These are phyloP conservation scores for Oryzias melastigma DNA, from an alignment of 2,113 vertebrate genomes.

Conservation along the genomic window DNA sequence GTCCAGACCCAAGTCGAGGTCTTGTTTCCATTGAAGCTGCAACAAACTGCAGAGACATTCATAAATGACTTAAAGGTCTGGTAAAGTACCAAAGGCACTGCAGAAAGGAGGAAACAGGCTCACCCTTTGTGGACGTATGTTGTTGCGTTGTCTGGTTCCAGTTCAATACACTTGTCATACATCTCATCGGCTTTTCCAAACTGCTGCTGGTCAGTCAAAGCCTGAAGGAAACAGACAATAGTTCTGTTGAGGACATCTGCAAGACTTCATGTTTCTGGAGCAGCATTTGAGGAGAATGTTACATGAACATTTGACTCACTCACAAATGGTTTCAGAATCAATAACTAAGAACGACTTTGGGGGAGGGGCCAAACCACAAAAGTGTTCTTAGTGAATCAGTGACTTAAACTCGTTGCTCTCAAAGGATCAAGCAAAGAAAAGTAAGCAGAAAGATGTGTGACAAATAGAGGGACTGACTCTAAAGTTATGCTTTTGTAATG, in stretches of 20 bases:
- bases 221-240: constrained; percentile 68
- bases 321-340: too few species aligned
- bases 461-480: too few species aligned
- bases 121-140: constrained; percentile 99
- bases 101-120: constrained; percentile 13
- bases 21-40: constrained; percentile 99
- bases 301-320: too few species aligned
- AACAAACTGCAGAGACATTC: constrained; percentile 81
- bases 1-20: constrained; percentile 93
- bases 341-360: too few species aligned
- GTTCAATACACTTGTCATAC: constrained; percentile 98
- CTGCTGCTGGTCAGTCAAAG: constrained; percentile 97
- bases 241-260: not conserved
- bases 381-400: too few species aligned
- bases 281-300: too few species aligned
- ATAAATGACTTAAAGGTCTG: constrained; percentile 1
- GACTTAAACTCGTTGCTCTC: too few species aligned
- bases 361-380: too few species aligned
- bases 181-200: constrained; percentile 98
- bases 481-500: too few species aligned
- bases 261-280: too few species aligned
- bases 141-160: constrained; percentile 97
- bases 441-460: too few species aligned
- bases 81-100: not conserved
- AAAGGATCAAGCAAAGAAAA: too few species aligned